Conservation (phyloP, 2,888 invertebrate species). For the Yponomeuta plumbellus region DNA sequence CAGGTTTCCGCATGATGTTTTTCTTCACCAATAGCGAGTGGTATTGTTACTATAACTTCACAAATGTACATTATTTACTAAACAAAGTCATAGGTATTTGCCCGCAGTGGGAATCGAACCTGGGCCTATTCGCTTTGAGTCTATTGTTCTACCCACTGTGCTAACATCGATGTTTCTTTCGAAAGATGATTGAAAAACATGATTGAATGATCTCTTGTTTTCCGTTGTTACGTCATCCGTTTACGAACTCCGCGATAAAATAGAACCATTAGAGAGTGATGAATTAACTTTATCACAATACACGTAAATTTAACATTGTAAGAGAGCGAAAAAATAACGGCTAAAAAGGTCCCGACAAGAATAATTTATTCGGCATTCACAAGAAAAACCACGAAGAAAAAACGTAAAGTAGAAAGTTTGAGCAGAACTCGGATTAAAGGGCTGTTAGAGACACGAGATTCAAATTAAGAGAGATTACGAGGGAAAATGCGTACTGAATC, state of each 20-base stretch:
- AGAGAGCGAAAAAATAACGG: background rate
- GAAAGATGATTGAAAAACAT: background rate
- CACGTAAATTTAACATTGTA: conserved; percentile 1
- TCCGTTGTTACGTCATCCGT: background rate
- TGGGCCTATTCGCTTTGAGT: no score
- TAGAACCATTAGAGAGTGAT: background rate
- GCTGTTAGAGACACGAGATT: conserved; percentile 5
- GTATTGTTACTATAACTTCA: no score
- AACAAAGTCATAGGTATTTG: no score
- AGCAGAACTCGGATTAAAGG: conserved; percentile 1
- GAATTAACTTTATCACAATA: background rate
- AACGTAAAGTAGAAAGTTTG: conserved; percentile 11
- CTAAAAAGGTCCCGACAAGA: background rate
- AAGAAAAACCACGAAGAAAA: background rate
- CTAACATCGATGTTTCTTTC: no score
- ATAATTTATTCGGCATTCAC: background rate
- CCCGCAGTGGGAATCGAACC: no score
- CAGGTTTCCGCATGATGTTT: no score
- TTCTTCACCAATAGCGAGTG: no score
- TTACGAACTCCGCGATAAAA: background rate
- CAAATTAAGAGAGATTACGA: conserved; percentile 8
- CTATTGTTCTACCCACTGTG: no score
- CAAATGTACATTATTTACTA: no score
- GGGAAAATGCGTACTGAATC: background rate
- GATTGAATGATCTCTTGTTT: background rate